Conservation (phyloP, 2,888 invertebrate species). For the Sabellastarte sp. region DNA sequence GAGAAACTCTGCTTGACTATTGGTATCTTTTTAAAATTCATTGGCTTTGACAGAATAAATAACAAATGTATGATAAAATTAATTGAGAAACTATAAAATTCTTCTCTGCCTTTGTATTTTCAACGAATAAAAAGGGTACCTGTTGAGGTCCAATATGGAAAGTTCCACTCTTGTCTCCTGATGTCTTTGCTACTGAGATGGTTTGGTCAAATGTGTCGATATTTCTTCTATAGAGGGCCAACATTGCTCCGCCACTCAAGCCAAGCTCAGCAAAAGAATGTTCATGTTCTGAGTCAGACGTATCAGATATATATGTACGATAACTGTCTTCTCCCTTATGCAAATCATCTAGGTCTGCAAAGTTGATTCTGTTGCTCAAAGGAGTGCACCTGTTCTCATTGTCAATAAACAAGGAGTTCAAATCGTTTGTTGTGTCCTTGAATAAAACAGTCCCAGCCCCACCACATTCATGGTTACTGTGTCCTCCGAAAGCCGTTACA, state of each 20-base stretch:
- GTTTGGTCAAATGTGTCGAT: conserved; percentile 34
- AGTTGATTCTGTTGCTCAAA: conserved; percentile 28
- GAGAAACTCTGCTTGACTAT: no score
- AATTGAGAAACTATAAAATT: no score
- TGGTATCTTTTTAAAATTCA: no score
- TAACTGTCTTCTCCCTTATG: conserved; percentile 38
- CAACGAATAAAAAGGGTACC: no score
- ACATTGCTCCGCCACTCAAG: conserved; percentile 35
- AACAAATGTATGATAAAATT: no score
- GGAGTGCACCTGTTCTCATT: conserved; percentile 36
- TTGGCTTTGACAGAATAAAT: no score
- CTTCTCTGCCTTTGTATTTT: no score
- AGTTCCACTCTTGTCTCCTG: conserved; percentile 36
- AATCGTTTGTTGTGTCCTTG: conserved; percentile 16
- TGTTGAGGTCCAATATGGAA: conserved; percentile 27
- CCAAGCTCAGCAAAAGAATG: not conserved
- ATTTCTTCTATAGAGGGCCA: conserved; percentile 36
- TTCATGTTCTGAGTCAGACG: conserved; percentile 1
- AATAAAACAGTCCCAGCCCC: conserved; percentile 39
- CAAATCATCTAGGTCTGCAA: conserved; percentile 29
- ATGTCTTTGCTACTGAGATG: conserved; percentile 30
- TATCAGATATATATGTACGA: conserved; percentile 39
- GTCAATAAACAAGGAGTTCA: conserved; percentile 31
- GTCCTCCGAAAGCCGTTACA: conserved; percentile 33
- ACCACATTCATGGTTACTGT: conserved; percentile 37